These are phyloP conservation scores for Cepaea hortensis DNA, from an alignment of 2,888 invertebrate genomes.

Conservation along the genomic window DNA sequence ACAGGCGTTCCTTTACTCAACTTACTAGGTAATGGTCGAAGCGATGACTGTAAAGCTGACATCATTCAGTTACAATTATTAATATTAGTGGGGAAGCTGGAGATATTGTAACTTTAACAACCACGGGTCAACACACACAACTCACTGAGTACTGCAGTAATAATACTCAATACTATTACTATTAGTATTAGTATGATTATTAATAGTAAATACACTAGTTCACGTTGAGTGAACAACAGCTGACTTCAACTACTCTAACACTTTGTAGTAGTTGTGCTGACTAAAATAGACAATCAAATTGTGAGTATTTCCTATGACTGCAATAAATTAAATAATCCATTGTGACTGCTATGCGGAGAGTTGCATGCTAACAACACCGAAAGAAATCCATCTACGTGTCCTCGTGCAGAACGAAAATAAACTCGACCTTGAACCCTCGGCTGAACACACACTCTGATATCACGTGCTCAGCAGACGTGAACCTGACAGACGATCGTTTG, in stretches of 20 bases:
- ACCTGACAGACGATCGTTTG: not conserved
- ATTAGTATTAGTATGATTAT: too few species aligned
- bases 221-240: too few species aligned
- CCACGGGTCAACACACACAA: too few species aligned
- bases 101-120: not conserved
- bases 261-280: too few species aligned
- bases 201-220: too few species aligned
- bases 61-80: not conserved
- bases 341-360: not conserved
- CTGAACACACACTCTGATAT: not conserved
- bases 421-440: constrained; percentile 4
- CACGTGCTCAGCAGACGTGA: not conserved
- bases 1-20: not conserved
- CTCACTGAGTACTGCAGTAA: too few species aligned
- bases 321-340: constrained; percentile 42
- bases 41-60: constrained; percentile 9
- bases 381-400: not conserved
- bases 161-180: too few species aligned
- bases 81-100: constrained; percentile 51
- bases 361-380: too few species aligned
- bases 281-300: constrained; percentile 44
- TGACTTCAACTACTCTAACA: too few species aligned
- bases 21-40: not conserved
- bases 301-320: constrained; percentile 55
- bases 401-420: not conserved